phyloP scores from a whole-genome alignment of 2,888 invertebrate species.

The Sclerodermus sp. region DNA sequence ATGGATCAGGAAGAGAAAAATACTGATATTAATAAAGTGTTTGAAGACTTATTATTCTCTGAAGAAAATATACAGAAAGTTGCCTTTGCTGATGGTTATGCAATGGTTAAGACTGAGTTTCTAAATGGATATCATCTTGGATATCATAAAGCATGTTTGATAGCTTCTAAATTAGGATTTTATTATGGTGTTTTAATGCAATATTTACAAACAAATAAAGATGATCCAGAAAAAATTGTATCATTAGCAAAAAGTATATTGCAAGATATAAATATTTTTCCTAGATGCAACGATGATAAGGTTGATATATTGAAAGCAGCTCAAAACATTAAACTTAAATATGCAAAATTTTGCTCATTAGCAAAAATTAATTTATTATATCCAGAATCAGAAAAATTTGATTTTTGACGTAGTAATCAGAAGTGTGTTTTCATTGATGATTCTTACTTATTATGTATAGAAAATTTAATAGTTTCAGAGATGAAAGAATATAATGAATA shows the following conservation, averaged over 20 bases:
- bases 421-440: conserved; percentile 29
- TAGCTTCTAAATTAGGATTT: conserved; percentile 78
- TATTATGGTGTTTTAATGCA: conserved; percentile 67
- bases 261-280: conserved; percentile 67
- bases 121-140: conserved; percentile 74
- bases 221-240: conserved; percentile 60
- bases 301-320: conserved; percentile 67
- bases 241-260: conserved; percentile 63
- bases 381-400: conserved; percentile 64
- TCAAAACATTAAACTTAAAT: conserved; percentile 69
- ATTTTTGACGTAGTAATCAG: conserved; percentile 59
- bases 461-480: too few relatives aligned
- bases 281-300: conserved; percentile 65
- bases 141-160: conserved; percentile 74
- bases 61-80: conserved; percentile 68
- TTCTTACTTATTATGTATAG: conserved; percentile 38
- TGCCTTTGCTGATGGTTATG: conserved; percentile 71
- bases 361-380: conserved; percentile 65
- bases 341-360: conserved; percentile 70
- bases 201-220: conserved; percentile 49
- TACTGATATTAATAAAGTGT: conserved; percentile 72
- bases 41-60: conserved; percentile 70
- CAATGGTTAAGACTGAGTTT: conserved; percentile 62
- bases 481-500: conserved; percentile 38
- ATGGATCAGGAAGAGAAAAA: too few relatives aligned